Conservation (phyloP, 2,113 vertebrate species). For the Nesoenas mayeri region DNA sequence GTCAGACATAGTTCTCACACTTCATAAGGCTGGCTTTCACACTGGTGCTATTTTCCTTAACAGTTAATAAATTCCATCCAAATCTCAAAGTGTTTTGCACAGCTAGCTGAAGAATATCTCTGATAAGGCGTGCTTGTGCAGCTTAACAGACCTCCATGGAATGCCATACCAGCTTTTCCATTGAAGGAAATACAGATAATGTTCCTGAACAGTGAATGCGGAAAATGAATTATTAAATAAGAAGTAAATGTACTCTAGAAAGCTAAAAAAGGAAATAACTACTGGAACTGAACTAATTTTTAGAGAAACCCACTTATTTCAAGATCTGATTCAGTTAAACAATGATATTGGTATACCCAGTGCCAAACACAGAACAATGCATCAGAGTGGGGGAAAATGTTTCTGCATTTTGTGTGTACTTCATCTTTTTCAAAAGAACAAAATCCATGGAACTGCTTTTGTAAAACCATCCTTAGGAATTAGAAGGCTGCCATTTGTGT, state of each 20-base stretch:
- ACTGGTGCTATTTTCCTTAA: not conserved
- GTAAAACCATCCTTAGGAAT: not conserved
- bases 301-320: not conserved
- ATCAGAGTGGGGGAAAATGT: not conserved
- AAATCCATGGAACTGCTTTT: not conserved
- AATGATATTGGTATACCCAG: not conserved
- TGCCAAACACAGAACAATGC: not conserved
- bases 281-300: not conserved
- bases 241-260: not conserved
- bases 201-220: not conserved
- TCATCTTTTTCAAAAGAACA: not conserved
- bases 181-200: conserved; percentile 29
- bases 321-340: not conserved
- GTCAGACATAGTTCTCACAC: conserved; percentile 25
- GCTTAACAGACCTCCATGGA: conserved; percentile 15
- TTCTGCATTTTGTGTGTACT: not conserved
- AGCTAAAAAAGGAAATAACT: not conserved
- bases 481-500: not conserved
- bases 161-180: conserved; percentile 24
- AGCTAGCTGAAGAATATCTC: conserved; percentile 36
- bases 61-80: conserved; percentile 45
- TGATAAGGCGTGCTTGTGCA: conserved; percentile 8
- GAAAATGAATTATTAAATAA: not conserved
- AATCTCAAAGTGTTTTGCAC: conserved; percentile 25
- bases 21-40: conserved; percentile 10